phyloP scores from a whole-genome alignment of 2,797 vertebrate species.

The Leuciscus waleckii region DNA sequence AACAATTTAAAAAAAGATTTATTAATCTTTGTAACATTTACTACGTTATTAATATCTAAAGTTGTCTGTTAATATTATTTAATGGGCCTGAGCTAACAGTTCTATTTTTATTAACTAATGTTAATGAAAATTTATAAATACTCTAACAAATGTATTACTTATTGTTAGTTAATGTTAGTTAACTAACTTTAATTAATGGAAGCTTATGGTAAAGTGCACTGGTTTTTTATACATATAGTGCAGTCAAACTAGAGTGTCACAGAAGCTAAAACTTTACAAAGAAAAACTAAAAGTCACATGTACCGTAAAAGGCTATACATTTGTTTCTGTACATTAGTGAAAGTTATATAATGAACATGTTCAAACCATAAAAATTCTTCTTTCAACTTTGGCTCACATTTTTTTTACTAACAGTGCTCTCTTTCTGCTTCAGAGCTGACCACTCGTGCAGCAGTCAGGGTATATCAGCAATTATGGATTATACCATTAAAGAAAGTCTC shows the following conservation, averaged over 20 bases:
- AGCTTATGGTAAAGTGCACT: neutral
- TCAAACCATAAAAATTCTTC: slow-evolving; percentile 32
- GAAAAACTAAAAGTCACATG: neutral
- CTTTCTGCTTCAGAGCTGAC: slow-evolving; percentile 18
- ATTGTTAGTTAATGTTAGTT: neutral
- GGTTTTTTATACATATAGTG: neutral
- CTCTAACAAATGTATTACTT: neutral
- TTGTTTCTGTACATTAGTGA: slow-evolving; percentile 17
- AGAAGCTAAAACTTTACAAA: slow-evolving; percentile 3
- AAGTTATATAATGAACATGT: slow-evolving; percentile 24
- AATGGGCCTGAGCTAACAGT: no score
- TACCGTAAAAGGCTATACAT: neutral
- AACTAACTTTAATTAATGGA: neutral
- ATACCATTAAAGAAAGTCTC: slow-evolving; percentile 48
- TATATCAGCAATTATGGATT: slow-evolving; percentile 52
- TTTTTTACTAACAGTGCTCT: slow-evolving; percentile 22
- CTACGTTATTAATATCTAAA: neutral
- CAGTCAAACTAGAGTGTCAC: neutral
- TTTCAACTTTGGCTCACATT: neutral
- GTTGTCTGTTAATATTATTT: neutral
- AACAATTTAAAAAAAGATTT: neutral
- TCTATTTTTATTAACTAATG: neutral
- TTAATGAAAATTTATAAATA: neutral
- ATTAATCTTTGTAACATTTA: neutral
- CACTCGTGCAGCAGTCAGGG: slow-evolving; percentile 5